phyloP scores from a whole-genome alignment of 2,113 vertebrate species.

The Poicephalus gulielmi region DNA sequence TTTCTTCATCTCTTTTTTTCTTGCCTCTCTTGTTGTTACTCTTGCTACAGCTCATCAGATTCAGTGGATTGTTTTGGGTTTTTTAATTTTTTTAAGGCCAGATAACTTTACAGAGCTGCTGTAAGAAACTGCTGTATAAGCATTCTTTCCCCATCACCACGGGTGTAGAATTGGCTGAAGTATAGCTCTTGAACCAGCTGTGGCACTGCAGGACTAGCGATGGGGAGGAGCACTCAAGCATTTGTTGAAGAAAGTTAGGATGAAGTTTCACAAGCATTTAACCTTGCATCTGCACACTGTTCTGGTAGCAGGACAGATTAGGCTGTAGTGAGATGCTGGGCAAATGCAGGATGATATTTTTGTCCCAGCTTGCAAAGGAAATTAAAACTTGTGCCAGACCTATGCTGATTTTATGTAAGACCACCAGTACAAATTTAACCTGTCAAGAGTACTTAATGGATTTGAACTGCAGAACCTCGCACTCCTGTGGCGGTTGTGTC shows the following conservation, averaged over 20 bases:
- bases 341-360: not conserved
- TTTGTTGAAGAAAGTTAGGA: not conserved
- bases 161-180: not conserved
- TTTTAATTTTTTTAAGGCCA: not conserved
- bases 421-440: not conserved
- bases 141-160: not conserved
- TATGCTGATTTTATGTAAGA: not conserved
- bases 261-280: not conserved
- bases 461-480: not conserved
- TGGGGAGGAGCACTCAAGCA: not conserved
- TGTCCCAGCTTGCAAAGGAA: not conserved
- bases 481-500: fast-evolving
- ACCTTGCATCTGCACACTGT: not conserved
- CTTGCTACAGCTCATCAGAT: not conserved
- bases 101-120: not conserved
- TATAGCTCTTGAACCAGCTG: not conserved
- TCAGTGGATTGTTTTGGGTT: not conserved
- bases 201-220: slow-evolving; percentile 44
- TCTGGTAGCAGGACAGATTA: not conserved
- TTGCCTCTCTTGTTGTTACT: not conserved
- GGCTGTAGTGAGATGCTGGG: not conserved
- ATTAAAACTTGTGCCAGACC: not conserved
- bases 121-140: not conserved
- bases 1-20: not conserved
- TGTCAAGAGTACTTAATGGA: not conserved